Conservation (phyloP, 2,113 vertebrate genomes). For the Tinamus guttatus region DNA sequence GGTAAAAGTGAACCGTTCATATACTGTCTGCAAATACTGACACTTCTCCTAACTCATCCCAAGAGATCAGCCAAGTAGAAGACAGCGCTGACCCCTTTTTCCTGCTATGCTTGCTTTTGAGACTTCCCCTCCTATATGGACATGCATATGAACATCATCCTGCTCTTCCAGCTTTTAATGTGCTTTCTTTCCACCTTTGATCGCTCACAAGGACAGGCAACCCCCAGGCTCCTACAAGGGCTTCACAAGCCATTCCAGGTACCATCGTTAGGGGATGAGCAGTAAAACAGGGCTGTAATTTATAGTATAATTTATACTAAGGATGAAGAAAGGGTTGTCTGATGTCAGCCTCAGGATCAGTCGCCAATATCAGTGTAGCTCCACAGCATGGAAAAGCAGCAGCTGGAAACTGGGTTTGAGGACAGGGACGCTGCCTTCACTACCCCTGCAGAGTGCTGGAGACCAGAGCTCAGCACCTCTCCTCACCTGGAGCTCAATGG, state of each 20-base stretch:
- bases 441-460: not conserved
- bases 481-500: too few species aligned
- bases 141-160: rapidly evolving
- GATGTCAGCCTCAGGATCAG: too few species aligned
- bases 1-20: too few species aligned
- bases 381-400: not conserved
- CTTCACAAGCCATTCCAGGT: not conserved
- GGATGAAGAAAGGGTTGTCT: too few species aligned
- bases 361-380: not conserved
- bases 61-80: not conserved
- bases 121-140: not conserved
- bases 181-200: not conserved
- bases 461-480: not conserved
- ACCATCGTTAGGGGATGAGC: not conserved
- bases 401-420: not conserved
- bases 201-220: not conserved
- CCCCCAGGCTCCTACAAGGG: not conserved
- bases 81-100: not conserved
- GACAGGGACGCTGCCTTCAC: not conserved
- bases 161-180: not conserved
- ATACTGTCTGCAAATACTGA: not conserved
- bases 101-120: not conserved
- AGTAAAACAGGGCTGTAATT: not conserved
- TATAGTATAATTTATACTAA: too few species aligned
- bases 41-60: rapidly evolving